A percentile compares a stretch with the other conserved stretches of the same genome.
Conservation (phyloP, 2,888 invertebrate species). For the Linnaemya tessellans region DNA sequence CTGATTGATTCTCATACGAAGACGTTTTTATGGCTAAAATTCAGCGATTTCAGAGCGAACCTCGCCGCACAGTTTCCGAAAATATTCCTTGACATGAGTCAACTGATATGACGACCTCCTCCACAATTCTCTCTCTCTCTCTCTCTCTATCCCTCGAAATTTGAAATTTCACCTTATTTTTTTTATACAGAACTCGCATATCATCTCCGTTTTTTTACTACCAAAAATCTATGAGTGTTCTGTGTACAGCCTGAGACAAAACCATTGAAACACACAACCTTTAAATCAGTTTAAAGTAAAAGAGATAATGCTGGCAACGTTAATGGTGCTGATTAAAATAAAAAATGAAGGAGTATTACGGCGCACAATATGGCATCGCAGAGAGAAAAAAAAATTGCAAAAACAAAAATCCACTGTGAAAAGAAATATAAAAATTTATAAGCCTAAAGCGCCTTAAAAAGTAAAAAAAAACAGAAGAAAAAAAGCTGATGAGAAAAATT, state of each 20-base stretch:
- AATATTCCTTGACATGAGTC: too few relatives aligned
- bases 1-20: too few relatives aligned
- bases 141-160: too few relatives aligned
- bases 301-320: constrained; percentile 6
- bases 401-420: not conserved
- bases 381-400: constrained; percentile 28
- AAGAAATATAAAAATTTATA: not conserved
- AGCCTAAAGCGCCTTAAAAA: constrained; percentile 48
- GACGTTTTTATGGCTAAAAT: too few relatives aligned
- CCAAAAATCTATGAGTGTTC: not conserved
- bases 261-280: not conserved
- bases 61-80: too few relatives aligned
- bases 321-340: constrained; percentile 40
- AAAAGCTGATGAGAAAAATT: constrained; percentile 39
- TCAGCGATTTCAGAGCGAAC: too few relatives aligned
- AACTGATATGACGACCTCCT: too few relatives aligned
- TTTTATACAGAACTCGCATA: too few relatives aligned
- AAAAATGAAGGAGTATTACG: not conserved
- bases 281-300: constrained; percentile 6
- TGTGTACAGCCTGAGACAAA: not conserved
- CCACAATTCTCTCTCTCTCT: too few relatives aligned
- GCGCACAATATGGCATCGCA: too few relatives aligned
- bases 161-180: too few relatives aligned
- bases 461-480: not conserved
- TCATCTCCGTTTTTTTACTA: too few relatives aligned